These are phyloP conservation scores for Hyles euphorbiae DNA, from an alignment of 1,140 invertebrate genomes.

Conservation along the genomic window DNA sequence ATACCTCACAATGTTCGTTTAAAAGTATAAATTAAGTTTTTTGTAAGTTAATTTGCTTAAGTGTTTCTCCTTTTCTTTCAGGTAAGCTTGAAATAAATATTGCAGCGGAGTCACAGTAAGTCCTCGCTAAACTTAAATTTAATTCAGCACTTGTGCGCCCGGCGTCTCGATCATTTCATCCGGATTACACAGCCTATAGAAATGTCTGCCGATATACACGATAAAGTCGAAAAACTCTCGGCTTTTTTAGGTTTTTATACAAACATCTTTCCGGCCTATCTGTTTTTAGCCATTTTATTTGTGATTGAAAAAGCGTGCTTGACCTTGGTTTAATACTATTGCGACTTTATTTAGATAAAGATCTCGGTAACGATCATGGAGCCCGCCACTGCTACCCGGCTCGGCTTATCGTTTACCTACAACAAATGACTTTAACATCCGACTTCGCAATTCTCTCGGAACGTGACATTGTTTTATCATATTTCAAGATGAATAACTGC, in stretches of 20 bases:
- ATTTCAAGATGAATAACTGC: constrained; percentile 11
- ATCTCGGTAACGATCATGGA: neutral
- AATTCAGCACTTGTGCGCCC: neutral
- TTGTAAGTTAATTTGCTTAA: constrained; percentile 8
- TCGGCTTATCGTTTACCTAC: constrained; percentile 5
- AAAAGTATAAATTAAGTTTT: constrained; percentile 6
- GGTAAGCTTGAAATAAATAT: constrained; percentile 14
- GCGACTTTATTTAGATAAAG: neutral
- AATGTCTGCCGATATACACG: no score
- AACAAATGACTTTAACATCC: constrained; percentile 20
- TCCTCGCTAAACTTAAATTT: neutral
- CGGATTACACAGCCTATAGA: neutral
- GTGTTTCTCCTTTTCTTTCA: constrained; percentile 13
- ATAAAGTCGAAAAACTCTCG: no score
- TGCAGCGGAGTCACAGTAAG: constrained; percentile 2
- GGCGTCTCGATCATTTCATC: neutral
- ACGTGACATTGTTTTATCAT: constrained; percentile 16
- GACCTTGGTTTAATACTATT: no score
- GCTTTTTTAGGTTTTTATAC: no score
- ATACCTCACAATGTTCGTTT: neutral
- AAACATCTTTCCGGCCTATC: no score
- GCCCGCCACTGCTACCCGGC: neutral
- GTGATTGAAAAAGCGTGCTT: no score
- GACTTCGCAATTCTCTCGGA: constrained; percentile 15
- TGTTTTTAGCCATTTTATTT: no score